A percentile compares a stretch with the other conserved stretches of the same genome.
Conservation (phyloP, 2,888 invertebrate genomes). For the Epistrophe eligans region DNA sequence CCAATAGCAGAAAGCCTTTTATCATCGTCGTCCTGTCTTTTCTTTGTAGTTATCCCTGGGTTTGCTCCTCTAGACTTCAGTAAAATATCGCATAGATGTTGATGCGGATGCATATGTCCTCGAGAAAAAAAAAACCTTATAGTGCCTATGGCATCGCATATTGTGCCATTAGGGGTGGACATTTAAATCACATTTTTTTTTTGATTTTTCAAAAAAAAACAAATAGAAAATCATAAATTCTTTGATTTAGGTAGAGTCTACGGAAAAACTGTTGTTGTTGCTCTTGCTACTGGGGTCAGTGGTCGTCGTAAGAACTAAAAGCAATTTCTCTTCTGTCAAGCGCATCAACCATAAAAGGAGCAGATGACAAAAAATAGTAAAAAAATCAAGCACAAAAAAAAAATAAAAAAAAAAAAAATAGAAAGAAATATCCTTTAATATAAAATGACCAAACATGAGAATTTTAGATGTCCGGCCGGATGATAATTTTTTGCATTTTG, state of each 20-base stretch:
- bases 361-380: slow-evolving; percentile 47
- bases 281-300: slow-evolving; percentile 30
- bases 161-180: slow-evolving; percentile 67
- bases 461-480: slow-evolving; percentile 75
- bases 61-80: slow-evolving; percentile 49
- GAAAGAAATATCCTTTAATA: slow-evolving; percentile 73
- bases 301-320: slow-evolving; percentile 65
- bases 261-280: slow-evolving; percentile 49
- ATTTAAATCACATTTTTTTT: slow-evolving; percentile 73
- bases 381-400: slow-evolving; percentile 36
- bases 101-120: slow-evolving; percentile 52
- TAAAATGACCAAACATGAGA: slow-evolving; percentile 75
- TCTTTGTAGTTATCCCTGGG: slow-evolving; percentile 47
- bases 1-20: slow-evolving; percentile 61
- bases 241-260: slow-evolving; percentile 67
- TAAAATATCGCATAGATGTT: slow-evolving; percentile 37
- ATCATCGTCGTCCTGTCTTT: slow-evolving; percentile 65
- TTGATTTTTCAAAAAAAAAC: slow-evolving; percentile 46
- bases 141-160: slow-evolving; percentile 68
- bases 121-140: slow-evolving; percentile 31
- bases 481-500: slow-evolving; percentile 70
- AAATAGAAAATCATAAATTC: slow-evolving; percentile 67
- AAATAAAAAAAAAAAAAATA: slow-evolving; percentile 31
- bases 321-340: slow-evolving; percentile 74
- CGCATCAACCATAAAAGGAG: slow-evolving; percentile 72